phyloP scores from a whole-genome alignment of 2,888 invertebrate genomes.

The Penaeus monodon region DNA sequence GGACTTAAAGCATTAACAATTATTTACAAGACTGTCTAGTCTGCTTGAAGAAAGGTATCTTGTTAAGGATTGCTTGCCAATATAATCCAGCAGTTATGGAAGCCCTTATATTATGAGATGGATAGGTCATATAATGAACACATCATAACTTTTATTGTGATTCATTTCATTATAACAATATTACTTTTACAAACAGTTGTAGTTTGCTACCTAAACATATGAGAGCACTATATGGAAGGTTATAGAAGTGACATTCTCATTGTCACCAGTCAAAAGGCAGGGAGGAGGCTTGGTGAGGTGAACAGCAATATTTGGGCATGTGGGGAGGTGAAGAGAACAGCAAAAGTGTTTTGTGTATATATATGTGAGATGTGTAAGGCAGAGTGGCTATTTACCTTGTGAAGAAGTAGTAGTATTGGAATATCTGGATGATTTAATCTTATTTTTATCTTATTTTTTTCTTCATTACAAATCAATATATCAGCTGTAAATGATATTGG shows the following conservation, averaged over 20 bases:
- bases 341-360: conserved; percentile 14
- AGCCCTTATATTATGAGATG: conserved; percentile 7
- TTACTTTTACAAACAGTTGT: conserved; percentile 63
- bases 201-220: conserved; percentile 59
- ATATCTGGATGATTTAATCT: conserved; percentile 1
- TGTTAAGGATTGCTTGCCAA: too few relatives aligned
- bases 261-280: conserved; percentile 59
- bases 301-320: conserved; percentile 41
- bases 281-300: conserved; percentile 51
- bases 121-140: conserved; percentile 22
- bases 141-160: conserved; percentile 61
- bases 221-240: conserved; percentile 62
- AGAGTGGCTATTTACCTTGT: conserved; percentile 48
- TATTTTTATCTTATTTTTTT: neutral
- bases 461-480: conserved; percentile 13
- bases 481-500: conserved; percentile 1
- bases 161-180: conserved; percentile 63
- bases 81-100: too few relatives aligned
- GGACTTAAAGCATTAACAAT: too few relatives aligned
- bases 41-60: too few relatives aligned
- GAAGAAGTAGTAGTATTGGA: conserved; percentile 11
- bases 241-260: conserved; percentile 48
- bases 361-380: conserved; percentile 52
- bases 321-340: conserved; percentile 29
- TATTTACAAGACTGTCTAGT: too few relatives aligned